These are phyloP conservation scores for Sylvietta virens DNA, from an alignment of 2,113 vertebrate species.

Conservation along the genomic window DNA sequence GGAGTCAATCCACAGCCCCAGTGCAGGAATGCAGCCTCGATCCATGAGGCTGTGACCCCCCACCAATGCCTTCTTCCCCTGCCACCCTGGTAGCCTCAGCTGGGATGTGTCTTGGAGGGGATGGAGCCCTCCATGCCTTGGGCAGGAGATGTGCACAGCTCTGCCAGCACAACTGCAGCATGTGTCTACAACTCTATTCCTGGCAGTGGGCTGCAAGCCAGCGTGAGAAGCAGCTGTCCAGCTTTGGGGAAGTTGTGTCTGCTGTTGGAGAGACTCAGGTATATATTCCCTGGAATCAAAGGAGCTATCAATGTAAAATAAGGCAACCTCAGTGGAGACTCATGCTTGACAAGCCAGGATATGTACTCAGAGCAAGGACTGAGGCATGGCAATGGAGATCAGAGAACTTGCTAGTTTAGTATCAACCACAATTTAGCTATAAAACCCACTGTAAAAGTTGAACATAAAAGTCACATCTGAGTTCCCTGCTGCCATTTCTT, in stretches of 20 bases:
- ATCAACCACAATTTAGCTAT: not conserved
- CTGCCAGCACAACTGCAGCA: not conserved
- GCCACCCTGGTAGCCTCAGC: not conserved
- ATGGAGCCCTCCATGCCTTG: not conserved
- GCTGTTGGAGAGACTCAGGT: not conserved
- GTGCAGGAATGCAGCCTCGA: not conserved
- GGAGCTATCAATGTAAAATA: not conserved
- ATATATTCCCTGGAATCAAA: not conserved
- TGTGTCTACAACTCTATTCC: not conserved
- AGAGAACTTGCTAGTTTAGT: not conserved
- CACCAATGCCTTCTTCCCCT: not conserved
- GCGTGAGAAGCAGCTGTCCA: not conserved
- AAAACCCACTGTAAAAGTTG: not conserved
- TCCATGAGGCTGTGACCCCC: not conserved
- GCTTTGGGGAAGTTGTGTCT: not conserved
- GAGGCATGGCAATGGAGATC: not conserved
- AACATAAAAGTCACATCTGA: not conserved
- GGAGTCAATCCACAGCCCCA: not conserved
- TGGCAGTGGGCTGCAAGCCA: not conserved
- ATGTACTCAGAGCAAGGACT: not conserved
- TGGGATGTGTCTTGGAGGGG: accelerated
- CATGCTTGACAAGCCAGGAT: not conserved
- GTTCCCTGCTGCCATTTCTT: not conserved
- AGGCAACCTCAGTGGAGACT: not conserved
- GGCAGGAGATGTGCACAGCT: not conserved